Evolutionary conservation across 2,888 invertebrate genomes (phyloP).

Genomic region (Aleiodes leptofemur): DNA sequence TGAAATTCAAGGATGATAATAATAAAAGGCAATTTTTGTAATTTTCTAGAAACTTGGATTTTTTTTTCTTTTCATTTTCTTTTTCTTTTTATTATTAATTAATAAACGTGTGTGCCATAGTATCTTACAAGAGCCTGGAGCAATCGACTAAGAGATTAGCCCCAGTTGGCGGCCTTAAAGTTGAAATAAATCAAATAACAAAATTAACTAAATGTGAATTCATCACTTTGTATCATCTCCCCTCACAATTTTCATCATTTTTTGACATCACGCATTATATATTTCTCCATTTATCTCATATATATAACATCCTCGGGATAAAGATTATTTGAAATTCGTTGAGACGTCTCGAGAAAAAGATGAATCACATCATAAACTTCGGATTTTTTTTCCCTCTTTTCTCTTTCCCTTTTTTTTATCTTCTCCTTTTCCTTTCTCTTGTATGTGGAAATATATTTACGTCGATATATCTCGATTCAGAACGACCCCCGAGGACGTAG

Average conservation of each 20-base stretch:
- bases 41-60: slow-evolving; percentile 74
- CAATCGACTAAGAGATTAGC: slow-evolving; percentile 56
- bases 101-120: slow-evolving; percentile 74
- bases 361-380: slow-evolving; percentile 25
- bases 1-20: not conserved
- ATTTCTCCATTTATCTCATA: slow-evolving; percentile 8
- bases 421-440: not conserved
- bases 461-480: slow-evolving; percentile 19
- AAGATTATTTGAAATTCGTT: slow-evolving; percentile 12
- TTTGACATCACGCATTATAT: slow-evolving; percentile 16
- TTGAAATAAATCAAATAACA: slow-evolving; percentile 75
- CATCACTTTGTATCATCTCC: slow-evolving; percentile 56
- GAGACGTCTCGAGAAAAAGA: slow-evolving; percentile 29
- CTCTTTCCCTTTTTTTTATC: not conserved
- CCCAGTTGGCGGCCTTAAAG: slow-evolving; percentile 67
- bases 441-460: slow-evolving; percentile 19
- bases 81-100: slow-evolving; percentile 69
- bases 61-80: slow-evolving; percentile 62
- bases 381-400: not conserved
- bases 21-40: slow-evolving; percentile 45
- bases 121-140: slow-evolving; percentile 73
- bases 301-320: slow-evolving; percentile 16
- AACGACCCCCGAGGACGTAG: slow-evolving; percentile 47
- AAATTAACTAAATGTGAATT: slow-evolving; percentile 74
- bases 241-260: slow-evolving; percentile 54